Evolutionary conservation across 2,888 invertebrate genomes (phyloP), one percentile per base, ranked within the genome.

Genomic region (Anthophora plumipes): DNA sequence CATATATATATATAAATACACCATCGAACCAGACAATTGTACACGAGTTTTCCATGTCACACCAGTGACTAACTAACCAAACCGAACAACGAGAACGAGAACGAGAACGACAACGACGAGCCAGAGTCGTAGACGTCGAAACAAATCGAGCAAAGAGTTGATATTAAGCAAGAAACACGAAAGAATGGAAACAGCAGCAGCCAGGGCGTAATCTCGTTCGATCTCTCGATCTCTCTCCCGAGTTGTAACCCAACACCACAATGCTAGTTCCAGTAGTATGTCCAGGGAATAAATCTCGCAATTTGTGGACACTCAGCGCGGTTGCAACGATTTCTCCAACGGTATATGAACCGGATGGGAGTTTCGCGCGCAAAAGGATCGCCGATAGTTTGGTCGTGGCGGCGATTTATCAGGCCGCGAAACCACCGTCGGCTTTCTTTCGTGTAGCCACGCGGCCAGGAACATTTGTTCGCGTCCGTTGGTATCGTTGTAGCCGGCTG

Each of bases 391-490:
- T 39, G 17, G 70, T 48, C 52, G 46, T 17, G 60, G 57, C 52
- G 60, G 39, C 70, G 67, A 85, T 87, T 78, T 81, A 79, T 82
- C 77, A 41, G 43, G n/a, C 31, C 54, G 75, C 54, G 72, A 70
- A 59, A 69, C 75, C 43, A 64, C 31, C 54, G 80, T 57, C 75
- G 72, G 78, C 76, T 81, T 78, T 79, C 66, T 76, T 80, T 76
- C 77, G 61, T 67, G 85, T 70, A 66, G 70, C 54, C 69, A 75
- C 77, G 72, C 82, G 86, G 39, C 63, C 61, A 63, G 22, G 76
- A 84, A 86, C 85, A 84, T 85, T 85, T 77, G 85, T 85, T 86
- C 78, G 69, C 86, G 86, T 85, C n/a, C 84, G 79, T 60, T 52
- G 57, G 79, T 85, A 75, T 83, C 79, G 78, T 75, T 63, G 83